A percentile compares a stretch with the other conserved stretches of the same genome.
phyloP scores from a whole-genome alignment of 2,113 vertebrate species.

The Cynopterus brachyotis region DNA sequence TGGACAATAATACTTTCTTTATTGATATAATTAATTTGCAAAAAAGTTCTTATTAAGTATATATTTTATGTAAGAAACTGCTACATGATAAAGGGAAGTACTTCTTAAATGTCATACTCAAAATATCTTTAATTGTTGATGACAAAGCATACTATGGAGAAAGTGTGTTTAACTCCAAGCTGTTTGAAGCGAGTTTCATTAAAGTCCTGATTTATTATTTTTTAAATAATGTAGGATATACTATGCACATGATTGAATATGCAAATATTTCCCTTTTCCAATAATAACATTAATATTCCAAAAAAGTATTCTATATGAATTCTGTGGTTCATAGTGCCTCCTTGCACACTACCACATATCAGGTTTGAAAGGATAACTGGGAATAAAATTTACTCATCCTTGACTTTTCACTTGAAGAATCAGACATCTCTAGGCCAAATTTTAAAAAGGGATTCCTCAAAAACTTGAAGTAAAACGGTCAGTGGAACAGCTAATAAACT shows the following conservation, averaged over 20 bases:
- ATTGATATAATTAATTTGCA: neutral
- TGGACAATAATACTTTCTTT: neutral
- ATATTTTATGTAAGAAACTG: neutral
- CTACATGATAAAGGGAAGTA: neutral
- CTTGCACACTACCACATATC: neutral
- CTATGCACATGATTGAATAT: neutral
- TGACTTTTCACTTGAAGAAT: slow-evolving; percentile 21
- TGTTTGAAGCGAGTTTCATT: neutral
- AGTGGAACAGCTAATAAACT: neutral
- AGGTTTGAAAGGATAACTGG: neutral
- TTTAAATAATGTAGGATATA: slow-evolving; percentile 2
- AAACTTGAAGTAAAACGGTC: neutral
- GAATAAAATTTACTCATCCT: neutral
- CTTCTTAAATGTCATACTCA: slow-evolving; percentile 1
- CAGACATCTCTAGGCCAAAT: neutral
- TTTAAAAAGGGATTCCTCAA: neutral
- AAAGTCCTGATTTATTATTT: neutral
- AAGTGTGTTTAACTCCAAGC: neutral
- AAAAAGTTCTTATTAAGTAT: neutral
- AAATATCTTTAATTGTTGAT: neutral
- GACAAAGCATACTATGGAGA: neutral
- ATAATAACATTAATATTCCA: neutral
- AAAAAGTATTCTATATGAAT: neutral
- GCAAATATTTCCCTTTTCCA: neutral
- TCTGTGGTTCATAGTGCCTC: neutral